These are phyloP conservation scores for Arctopsyche grandis DNA, from an alignment of 1,140 invertebrate species.

Conservation along the genomic window DNA sequence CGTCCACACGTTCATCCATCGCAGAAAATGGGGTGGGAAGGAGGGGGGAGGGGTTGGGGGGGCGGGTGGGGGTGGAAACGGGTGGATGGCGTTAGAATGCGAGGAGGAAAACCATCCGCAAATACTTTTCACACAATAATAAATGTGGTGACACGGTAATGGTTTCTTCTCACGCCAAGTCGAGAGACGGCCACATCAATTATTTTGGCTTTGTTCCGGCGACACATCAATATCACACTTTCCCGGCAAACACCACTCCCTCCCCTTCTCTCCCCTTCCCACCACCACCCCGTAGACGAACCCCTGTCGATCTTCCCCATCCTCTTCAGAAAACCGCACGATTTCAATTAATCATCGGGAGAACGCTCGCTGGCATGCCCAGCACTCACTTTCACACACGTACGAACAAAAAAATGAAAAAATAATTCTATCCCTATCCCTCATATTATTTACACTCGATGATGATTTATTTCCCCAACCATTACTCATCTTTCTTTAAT, in stretches of 20 bases:
- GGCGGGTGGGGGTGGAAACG: too few relatives aligned
- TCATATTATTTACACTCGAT: too few relatives aligned
- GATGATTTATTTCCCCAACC: not conserved
- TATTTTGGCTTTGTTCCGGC: constrained; percentile 36
- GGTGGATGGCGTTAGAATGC: not conserved
- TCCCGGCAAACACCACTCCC: constrained; percentile 5
- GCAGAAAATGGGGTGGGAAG: not conserved
- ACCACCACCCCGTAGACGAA: too few relatives aligned
- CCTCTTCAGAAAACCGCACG: not conserved
- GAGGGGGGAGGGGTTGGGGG: too few relatives aligned
- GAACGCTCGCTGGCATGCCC: not conserved
- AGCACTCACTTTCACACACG: too few relatives aligned
- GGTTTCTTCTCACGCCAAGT: constrained; percentile 33
- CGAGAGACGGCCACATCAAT: constrained; percentile 30
- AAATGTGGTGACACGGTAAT: constrained; percentile 37
- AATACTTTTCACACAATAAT: constrained; percentile 32
- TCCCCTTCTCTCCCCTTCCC: not conserved
- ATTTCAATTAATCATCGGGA: constrained; percentile 33
- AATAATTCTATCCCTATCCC: too few relatives aligned
- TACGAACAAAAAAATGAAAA: too few relatives aligned
- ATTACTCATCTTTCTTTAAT: not conserved
- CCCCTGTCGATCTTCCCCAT: not conserved
- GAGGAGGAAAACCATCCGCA: constrained; percentile 16
- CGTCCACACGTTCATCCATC: not conserved
- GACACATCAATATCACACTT: constrained; percentile 36